Conservation (phyloP, 2,113 vertebrate genomes). For the Pelvicachromis taeniatus region DNA sequence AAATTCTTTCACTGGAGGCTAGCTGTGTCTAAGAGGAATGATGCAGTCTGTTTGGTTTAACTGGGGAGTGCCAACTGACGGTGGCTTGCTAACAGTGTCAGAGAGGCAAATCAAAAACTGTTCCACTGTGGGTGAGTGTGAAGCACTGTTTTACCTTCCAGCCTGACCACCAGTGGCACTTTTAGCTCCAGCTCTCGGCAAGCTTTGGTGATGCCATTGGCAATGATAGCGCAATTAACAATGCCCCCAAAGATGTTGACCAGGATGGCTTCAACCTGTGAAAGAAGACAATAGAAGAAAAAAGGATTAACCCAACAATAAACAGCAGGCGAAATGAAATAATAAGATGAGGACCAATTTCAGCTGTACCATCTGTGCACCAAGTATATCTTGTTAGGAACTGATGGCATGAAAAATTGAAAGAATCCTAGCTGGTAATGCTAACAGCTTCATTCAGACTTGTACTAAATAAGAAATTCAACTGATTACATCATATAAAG, state of each 20-base stretch:
- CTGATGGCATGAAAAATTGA: background rate
- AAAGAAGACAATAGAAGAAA: background rate
- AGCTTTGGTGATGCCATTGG: conserved; percentile 96
- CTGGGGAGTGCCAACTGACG: background rate
- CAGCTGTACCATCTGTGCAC: background rate
- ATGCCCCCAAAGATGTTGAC: conserved; percentile 99
- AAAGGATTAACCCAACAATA: background rate
- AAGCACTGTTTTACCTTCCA: conserved; percentile 81
- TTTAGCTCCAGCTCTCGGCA: conserved; percentile 91
- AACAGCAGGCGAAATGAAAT: background rate
- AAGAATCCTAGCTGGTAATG: background rate
- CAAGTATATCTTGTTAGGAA: background rate
- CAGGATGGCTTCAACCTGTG: conserved; percentile 93
- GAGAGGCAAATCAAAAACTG: background rate
- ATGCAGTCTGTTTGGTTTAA: background rate
- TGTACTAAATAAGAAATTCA: background rate
- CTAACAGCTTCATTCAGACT: background rate
- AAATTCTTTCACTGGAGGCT: background rate
- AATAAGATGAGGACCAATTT: background rate
- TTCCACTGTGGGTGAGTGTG: background rate
- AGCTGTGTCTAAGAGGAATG: background rate
- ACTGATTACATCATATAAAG: background rate
- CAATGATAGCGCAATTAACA: conserved; percentile 96
- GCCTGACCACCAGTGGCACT: conserved; percentile 91
- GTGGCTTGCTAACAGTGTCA: background rate